phyloP scores from a whole-genome alignment of 2,888 invertebrate species.

The Amiota minor region DNA sequence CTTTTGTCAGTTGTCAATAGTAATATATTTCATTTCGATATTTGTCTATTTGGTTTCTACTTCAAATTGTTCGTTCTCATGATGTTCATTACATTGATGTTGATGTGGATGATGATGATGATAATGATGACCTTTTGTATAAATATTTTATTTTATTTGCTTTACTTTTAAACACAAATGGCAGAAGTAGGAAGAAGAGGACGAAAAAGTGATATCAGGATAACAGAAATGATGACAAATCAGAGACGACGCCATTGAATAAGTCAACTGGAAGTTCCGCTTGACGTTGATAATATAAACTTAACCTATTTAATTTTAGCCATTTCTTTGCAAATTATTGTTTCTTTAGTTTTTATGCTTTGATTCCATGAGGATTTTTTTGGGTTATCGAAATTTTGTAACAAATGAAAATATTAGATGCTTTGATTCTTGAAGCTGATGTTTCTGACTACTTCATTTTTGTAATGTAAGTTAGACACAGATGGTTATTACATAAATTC shows the following conservation, averaged over 20 bases:
- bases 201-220: background rate
- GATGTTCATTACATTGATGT: background rate
- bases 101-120: background rate
- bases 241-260: constrained; percentile 12
- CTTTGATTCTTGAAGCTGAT: background rate
- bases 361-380: background rate
- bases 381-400: background rate
- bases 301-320: constrained; percentile 22
- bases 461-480: background rate
- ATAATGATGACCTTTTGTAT: background rate
- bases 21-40: background rate
- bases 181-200: background rate
- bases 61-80: background rate
- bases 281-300: constrained; percentile 8
- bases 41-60: background rate
- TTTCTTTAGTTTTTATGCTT: background rate
- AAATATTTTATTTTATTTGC: constrained; percentile 25
- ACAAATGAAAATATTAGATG: background rate
- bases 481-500: too few species aligned
- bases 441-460: background rate
- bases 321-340: background rate
- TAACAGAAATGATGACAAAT: background rate
- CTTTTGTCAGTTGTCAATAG: background rate
- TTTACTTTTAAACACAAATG: constrained; percentile 6
- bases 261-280: constrained; percentile 16